Conservation (phyloP, 2,797 vertebrate genomes). For the Phataginus tricuspis region DNA sequence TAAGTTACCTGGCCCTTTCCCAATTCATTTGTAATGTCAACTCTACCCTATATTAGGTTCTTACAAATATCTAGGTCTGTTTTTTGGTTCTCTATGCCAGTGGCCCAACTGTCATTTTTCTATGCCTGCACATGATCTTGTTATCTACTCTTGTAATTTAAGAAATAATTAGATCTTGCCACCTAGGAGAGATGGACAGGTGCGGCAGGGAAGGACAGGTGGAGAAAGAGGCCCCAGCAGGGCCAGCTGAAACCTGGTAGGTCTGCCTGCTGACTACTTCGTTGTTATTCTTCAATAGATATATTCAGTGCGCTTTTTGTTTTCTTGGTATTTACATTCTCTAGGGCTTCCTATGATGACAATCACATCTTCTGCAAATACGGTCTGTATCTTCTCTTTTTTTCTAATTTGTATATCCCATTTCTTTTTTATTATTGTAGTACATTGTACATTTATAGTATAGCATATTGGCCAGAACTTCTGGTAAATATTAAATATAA, state of each 20-base stretch:
- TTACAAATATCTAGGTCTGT: background rate
- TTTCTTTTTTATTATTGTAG: slow-evolving; percentile 8
- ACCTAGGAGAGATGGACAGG: background rate
- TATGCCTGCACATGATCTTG: background rate
- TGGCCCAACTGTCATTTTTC: background rate
- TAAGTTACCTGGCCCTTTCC: background rate
- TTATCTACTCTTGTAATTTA: background rate
- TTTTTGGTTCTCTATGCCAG: background rate
- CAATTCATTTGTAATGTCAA: background rate
- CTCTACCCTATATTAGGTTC: background rate
- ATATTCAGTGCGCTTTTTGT: background rate
- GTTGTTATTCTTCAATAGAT: background rate
- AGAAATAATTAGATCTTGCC: background rate
- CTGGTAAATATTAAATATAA: background rate
- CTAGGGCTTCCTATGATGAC: background rate
- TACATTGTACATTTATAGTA: background rate
- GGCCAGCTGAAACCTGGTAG: no score
- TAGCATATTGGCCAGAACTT: background rate
- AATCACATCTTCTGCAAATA: background rate
- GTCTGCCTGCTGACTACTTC: background rate
- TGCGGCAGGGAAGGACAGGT: background rate
- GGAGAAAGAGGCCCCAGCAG: background rate
- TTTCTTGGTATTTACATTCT: background rate
- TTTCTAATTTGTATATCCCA: background rate
- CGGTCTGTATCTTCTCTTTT: background rate